Conservation (phyloP, 2,113 vertebrate genomes). For the Columbina picui region DNA sequence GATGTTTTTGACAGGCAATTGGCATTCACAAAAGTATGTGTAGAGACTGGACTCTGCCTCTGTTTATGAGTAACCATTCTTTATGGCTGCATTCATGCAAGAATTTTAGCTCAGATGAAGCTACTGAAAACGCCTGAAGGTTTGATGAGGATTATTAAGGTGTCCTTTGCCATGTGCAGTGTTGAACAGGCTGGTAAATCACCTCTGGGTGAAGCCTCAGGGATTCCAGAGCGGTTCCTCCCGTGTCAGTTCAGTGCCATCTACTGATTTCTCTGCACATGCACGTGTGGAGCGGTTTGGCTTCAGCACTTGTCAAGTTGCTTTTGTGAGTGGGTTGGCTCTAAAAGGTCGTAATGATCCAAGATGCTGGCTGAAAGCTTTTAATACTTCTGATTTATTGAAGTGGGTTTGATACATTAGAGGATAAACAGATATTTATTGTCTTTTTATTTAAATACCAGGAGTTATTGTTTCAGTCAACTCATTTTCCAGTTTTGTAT, state of each 20-base stretch:
- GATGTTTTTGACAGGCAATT: neutral
- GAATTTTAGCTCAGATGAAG: neutral
- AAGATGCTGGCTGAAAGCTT: neutral
- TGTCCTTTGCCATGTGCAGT: neutral
- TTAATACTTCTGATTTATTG: neutral
- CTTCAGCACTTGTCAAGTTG: neutral
- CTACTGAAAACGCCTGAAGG: neutral
- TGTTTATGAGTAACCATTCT: neutral
- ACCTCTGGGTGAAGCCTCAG: neutral
- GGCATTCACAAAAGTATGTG: neutral
- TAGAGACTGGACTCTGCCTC: neutral
- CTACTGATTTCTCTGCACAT: neutral
- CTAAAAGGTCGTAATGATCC: neutral
- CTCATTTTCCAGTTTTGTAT: neutral
- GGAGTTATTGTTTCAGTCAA: neutral
- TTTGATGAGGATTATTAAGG: neutral
- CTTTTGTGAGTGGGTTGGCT: neutral
- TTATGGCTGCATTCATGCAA: neutral
- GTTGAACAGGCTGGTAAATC: neutral
- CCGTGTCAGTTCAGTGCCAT: neutral
- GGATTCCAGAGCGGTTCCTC: neutral
- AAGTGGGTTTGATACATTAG: rapidly evolving
- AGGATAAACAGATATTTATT: neutral
- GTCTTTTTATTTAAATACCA: neutral
- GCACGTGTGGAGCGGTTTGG: neutral